Evolutionary conservation across 2,888 invertebrate genomes (phyloP).

Genomic region (Marasmarcha lunaedactyla): DNA sequence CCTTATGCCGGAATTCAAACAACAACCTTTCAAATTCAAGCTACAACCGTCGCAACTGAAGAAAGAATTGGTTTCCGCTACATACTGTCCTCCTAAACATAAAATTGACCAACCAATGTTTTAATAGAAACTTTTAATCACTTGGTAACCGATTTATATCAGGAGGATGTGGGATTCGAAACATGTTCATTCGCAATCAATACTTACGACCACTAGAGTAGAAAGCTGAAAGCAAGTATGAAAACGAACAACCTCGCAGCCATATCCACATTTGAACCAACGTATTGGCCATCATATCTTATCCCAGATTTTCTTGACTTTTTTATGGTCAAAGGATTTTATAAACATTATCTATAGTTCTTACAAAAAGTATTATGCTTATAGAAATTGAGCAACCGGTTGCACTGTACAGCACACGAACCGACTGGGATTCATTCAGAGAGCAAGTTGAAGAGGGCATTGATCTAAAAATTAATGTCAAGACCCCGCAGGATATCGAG

Average conservation of each 20-base stretch:
- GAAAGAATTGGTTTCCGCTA: conserved; percentile 7
- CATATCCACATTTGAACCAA: too few species aligned
- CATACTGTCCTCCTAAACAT: conserved; percentile 13
- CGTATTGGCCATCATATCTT: conserved; percentile 6
- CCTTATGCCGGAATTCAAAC: conserved; percentile 6
- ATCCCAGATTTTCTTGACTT: not conserved
- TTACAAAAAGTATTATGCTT: not conserved
- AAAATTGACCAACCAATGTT: conserved; percentile 4
- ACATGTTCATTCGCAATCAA: too few species aligned
- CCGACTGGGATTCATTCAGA: too few species aligned
- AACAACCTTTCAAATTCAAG: conserved; percentile 10
- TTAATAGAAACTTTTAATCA: conserved; percentile 4
- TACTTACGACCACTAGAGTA: too few species aligned
- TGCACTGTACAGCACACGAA: too few species aligned
- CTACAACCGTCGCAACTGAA: conserved; percentile 6
- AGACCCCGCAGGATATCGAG: too few species aligned
- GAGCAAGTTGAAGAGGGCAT: too few species aligned
- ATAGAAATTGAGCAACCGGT: not conserved
- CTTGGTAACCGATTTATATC: conserved; percentile 9
- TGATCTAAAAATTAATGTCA: too few species aligned
- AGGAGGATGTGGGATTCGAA: too few species aligned
- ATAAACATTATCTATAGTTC: not conserved
- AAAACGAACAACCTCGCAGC: too few species aligned
- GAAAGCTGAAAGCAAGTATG: too few species aligned
- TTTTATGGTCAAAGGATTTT: not conserved